Conservation (phyloP, 1,140 invertebrate genomes). For the Procambarus clarkii region DNA sequence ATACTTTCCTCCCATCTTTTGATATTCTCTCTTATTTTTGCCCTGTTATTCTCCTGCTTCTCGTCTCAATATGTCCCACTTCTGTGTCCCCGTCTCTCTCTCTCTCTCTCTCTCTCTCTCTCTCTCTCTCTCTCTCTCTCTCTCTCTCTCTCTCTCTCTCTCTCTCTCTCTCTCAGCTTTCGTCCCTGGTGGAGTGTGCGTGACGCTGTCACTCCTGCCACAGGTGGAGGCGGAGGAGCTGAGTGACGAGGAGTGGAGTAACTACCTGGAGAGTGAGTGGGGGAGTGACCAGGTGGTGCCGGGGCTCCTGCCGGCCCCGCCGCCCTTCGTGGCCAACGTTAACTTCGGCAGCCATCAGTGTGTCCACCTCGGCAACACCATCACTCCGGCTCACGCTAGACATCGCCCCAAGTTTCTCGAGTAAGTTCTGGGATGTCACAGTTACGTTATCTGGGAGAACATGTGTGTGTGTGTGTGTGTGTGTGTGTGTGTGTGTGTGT, state of each 20-base stretch:
- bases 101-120: too few relatives aligned
- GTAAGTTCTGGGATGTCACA: too few relatives aligned
- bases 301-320: constrained; percentile 5
- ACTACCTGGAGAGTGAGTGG: constrained; percentile 44
- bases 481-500: too few relatives aligned
- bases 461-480: too few relatives aligned
- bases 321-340: constrained; percentile 42
- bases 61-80: too few relatives aligned
- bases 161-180: too few relatives aligned
- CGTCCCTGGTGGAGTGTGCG: background rate
- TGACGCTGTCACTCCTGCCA: too few relatives aligned
- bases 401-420: constrained; percentile 18
- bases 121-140: constrained; percentile 6
- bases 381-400: constrained; percentile 41
- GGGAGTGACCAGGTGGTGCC: constrained; percentile 35
- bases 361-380: constrained; percentile 41
- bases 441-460: too few relatives aligned
- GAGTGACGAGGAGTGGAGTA: constrained; percentile 47
- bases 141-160: background rate
- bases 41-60: too few relatives aligned
- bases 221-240: constrained; percentile 57
- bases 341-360: constrained; percentile 38
- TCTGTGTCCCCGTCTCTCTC: too few relatives aligned
- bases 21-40: too few relatives aligned
- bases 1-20: too few relatives aligned